Evolutionary conservation across 2,797 vertebrate species (phyloP).

Genomic region (Sylvia borin): DNA sequence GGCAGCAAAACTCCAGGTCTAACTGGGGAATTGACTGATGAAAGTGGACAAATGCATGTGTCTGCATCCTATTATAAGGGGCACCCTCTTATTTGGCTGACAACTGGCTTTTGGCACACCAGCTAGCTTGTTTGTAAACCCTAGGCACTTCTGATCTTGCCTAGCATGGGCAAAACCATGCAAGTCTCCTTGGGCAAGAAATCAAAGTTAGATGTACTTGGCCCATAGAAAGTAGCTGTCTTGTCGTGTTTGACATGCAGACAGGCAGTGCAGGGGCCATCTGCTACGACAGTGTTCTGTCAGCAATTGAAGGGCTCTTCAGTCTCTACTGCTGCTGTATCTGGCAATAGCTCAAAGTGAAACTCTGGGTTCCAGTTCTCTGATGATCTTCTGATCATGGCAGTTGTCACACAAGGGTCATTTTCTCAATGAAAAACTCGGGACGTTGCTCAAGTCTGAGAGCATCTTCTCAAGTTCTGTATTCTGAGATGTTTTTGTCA

Average conservation of each 20-base stretch:
- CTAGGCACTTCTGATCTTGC: background rate
- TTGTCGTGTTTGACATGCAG: background rate
- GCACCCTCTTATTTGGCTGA: background rate
- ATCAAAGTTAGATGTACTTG: background rate
- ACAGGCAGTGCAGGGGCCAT: background rate
- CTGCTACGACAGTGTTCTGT: background rate
- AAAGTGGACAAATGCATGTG: background rate
- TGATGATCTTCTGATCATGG: background rate
- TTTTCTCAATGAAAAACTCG: background rate
- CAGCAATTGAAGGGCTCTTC: background rate
- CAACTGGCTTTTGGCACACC: slow-evolving; percentile 11
- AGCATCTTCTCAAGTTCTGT: background rate
- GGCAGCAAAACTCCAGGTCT: background rate
- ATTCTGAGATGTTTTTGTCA: background rate
- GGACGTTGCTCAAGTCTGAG: background rate
- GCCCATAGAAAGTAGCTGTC: background rate
- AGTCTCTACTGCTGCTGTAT: background rate
- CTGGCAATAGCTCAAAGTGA: background rate
- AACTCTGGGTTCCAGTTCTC: background rate
- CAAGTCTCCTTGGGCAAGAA: slow-evolving; percentile 13
- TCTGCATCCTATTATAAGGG: background rate
- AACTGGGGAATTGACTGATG: background rate
- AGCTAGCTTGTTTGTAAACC: slow-evolving; percentile 5
- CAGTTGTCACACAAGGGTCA: background rate
- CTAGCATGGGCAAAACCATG: background rate